These are phyloP conservation scores for Aplodontia rufa DNA, from an alignment of 2,113 vertebrate species.

Conservation along the genomic window DNA sequence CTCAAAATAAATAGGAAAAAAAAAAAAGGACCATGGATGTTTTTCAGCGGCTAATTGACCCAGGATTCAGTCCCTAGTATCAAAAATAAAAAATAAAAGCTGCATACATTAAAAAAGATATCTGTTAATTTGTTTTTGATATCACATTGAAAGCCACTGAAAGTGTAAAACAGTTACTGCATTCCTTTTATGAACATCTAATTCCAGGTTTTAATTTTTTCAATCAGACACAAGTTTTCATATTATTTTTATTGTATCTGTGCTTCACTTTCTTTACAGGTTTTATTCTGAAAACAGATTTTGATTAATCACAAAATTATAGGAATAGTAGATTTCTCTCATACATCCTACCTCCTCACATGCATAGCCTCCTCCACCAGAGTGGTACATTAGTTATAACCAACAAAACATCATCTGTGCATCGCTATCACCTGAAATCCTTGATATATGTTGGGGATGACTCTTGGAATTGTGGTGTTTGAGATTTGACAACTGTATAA, in stretches of 20 bases:
- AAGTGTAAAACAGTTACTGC: background rate
- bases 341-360: rapidly evolving
- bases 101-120: too few relatives aligned
- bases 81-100: too few relatives aligned
- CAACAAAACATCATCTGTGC: background rate
- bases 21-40: too few relatives aligned
- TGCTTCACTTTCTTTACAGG: background rate
- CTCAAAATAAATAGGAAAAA: too few relatives aligned
- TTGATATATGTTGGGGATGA: background rate
- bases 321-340: background rate
- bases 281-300: background rate
- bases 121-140: background rate
- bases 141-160: background rate
- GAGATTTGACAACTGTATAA: background rate
- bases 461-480: background rate
- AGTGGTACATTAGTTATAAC: background rate
- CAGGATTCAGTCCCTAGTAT: too few relatives aligned
- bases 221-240: background rate
- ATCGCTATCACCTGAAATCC: background rate
- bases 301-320: background rate
- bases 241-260: background rate
- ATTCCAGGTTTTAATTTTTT: background rate
- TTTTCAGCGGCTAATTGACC: too few relatives aligned
- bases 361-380: background rate
- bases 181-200: background rate